Evolutionary conservation across 2,888 invertebrate species (phyloP).

Genomic region (Cenopis cana): DNA sequence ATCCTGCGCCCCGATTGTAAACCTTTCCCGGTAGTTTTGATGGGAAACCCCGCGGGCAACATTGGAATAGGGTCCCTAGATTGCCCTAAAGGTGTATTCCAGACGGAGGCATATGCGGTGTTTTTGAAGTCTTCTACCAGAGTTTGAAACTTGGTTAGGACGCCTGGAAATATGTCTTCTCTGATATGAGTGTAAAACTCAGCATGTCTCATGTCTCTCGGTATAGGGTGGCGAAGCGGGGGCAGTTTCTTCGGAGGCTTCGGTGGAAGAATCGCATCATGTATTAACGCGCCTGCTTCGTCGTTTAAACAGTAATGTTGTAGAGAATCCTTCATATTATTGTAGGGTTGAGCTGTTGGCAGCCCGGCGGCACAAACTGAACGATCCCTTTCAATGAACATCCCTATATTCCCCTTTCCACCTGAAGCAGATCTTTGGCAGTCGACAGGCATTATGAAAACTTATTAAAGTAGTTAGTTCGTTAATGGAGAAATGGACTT

Average conservation of each 20-base stretch:
- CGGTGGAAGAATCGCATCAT: constrained; percentile 54
- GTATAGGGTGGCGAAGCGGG: constrained; percentile 47
- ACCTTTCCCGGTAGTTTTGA: too few species aligned
- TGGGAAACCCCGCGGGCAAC: constrained; percentile 54
- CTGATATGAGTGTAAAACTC: constrained; percentile 49
- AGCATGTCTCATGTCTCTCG: constrained; percentile 52
- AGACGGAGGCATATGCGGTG: constrained; percentile 56
- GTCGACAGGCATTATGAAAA: constrained; percentile 23
- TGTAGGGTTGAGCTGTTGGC: constrained; percentile 49
- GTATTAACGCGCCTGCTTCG: constrained; percentile 58
- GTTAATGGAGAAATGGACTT: too few species aligned
- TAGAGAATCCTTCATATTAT: constrained; percentile 48
- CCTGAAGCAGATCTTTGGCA: constrained; percentile 48
- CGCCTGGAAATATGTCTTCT: constrained; percentile 54
- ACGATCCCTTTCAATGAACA: constrained; percentile 58
- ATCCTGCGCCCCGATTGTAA: too few species aligned
- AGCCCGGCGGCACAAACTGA: constrained; percentile 58
- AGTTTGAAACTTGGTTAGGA: constrained; percentile 55
- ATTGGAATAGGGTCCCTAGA: constrained; percentile 53
- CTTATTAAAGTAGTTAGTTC: too few species aligned
- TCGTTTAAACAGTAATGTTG: constrained; percentile 56
- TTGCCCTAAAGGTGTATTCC: constrained; percentile 54
- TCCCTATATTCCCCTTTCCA: constrained; percentile 60
- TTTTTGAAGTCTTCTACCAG: constrained; percentile 56
- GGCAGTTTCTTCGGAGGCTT: constrained; percentile 47